Conservation (phyloP, 2,113 vertebrate species). For the Eurypyga helias region DNA sequence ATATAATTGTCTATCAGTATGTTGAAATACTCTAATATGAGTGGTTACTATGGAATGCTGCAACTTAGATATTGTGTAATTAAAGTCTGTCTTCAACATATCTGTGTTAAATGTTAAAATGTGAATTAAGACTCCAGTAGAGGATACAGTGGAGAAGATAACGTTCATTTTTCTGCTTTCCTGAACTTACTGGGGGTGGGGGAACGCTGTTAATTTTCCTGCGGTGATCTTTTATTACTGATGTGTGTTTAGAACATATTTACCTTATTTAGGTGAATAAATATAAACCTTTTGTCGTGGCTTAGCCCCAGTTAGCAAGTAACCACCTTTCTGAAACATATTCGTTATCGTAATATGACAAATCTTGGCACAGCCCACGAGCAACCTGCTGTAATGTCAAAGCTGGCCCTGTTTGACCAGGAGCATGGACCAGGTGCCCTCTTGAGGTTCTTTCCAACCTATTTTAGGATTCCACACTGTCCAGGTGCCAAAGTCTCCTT, state of each 20-base stretch:
- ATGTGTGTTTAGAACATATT: neutral
- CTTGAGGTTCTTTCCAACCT: neutral
- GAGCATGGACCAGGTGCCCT: neutral
- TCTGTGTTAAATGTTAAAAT: neutral
- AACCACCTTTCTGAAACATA: neutral
- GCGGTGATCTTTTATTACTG: neutral
- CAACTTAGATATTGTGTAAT: neutral
- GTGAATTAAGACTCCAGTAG: neutral
- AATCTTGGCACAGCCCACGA: neutral
- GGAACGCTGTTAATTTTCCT: neutral
- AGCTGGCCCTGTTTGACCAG: neutral
- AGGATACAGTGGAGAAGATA: neutral
- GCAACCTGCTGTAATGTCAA: neutral
- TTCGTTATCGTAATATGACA: neutral
- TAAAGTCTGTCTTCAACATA: neutral
- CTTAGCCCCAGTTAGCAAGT: too few relatives aligned
- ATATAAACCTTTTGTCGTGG: neutral
- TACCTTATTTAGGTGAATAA: neutral
- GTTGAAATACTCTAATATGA: neutral
- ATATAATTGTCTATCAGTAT: neutral
- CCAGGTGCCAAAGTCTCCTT: neutral
- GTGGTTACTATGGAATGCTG: neutral
- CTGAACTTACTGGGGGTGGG: neutral
- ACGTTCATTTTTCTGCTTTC: neutral
- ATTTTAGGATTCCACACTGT: neutral